Evolutionary conservation across 2,797 vertebrate genomes (phyloP), one percentile per base, ranked within the genome.

Genomic region (Acanthopagrus latus): DNA sequence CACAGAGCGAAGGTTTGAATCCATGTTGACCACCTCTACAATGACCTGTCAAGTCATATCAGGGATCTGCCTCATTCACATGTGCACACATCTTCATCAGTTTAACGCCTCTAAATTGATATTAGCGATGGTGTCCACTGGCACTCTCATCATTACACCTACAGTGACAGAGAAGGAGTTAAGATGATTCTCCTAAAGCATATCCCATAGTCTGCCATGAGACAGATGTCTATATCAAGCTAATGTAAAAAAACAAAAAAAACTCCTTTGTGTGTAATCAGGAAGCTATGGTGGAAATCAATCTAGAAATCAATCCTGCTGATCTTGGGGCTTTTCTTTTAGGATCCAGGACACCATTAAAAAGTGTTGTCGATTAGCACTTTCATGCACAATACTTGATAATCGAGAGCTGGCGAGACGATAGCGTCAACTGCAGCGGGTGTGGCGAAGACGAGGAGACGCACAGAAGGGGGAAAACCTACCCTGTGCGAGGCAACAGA

Each of bases 21-120:
- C 92, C 90, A 52, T 90, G 95, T 91, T 86, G 93, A 95, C 92
- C 89, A 85, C 83, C 80, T 93, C 63, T 87, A 81, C 88, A 89
- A 93, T 90, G 85, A 91, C 84, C 93, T 95, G 95, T 91, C 94
- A 94, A 89, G 95, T 92, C 89, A 93, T 86, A 93, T 95, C 93
- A 94, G 57, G 88, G 88, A 55, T 90, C 94, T 92, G 90, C 90
- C 90, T 92, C 70, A 54, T 69, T 64, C 88, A 82, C 71, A 89
- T 62, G 56, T 1, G 79, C 71, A 33, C 5, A 33, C 1, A 75
- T 81, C 83, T 78, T 79, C 88, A 76, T 86, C 86, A 92, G 83
- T 72, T 74, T 83, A 68, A 84, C 81, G 43, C n/a, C 10, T 50
- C 57, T 44, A 48, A 44, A 71, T 14, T 58, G n/a, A 76, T 82